Evolutionary conservation across 2,113 vertebrate species (phyloP), one percentile per base, ranked within the genome.

Genomic region (Spermophilus dauricus): DNA sequence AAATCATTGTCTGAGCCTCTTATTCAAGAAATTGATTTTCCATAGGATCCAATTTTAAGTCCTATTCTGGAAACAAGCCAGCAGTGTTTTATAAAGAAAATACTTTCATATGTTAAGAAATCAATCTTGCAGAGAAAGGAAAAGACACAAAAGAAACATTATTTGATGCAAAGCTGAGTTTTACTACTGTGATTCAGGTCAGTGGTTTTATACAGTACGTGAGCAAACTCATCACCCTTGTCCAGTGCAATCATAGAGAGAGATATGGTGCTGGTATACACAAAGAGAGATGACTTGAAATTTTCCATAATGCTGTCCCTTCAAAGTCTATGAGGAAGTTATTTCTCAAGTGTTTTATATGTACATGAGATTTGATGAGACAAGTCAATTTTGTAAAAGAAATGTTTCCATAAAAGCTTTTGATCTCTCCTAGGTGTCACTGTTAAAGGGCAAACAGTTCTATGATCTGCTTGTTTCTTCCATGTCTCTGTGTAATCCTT

Each of bases 1-100:
- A 91, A 95, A 88, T 48, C 6, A 69, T 75, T 86, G 32, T 88
- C 53, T 37, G 34, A 34, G 30, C 20, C 45, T 96, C 20, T 77
- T 86, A 22, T 53, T 96, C 42, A 83, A 80, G 53, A 93, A 86
- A 91, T 89, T 93, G 75, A 93, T 97, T 95, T 97, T 96, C 82
- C 11, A 70, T 91, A 91, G 6, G n/a, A 86, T 83, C n/a, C 34
- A 78, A 63, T 82, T 95, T 96, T 86, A 95, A 86, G 34, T 42
- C 7, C 76, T 86, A 75, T 42, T 93, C 77, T 93, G 69, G 83
- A 75, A 77, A 34, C 42, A 95, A 56, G 45, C 5, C 48, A 93
- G 78, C 53, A 61, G 56, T 80, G 8, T 89, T 93, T 95, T 82
- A 86, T 93, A 98, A 93, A 95, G 42, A n/a, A 86, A 86, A 81